Conservation (phyloP, 2,797 vertebrate genomes). For the Pseudochirops corinnae region DNA sequence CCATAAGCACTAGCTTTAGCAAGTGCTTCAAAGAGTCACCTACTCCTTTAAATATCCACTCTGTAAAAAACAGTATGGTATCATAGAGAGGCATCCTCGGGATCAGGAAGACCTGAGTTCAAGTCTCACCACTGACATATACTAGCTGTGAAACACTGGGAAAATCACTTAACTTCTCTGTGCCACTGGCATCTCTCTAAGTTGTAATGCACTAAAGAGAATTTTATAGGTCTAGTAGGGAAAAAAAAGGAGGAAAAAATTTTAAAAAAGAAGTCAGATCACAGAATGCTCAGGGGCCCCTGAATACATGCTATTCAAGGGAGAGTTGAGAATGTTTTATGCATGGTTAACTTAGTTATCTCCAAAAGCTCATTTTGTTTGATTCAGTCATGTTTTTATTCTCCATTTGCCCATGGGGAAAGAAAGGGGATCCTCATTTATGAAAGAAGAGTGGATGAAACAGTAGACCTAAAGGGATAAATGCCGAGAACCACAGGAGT, state of each 20-base stretch:
- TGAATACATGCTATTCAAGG: constrained; percentile 38
- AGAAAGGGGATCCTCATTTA: constrained; percentile 44
- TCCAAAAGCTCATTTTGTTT: constrained; percentile 46
- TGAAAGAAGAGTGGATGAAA: constrained; percentile 23
- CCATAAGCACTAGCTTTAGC: background rate
- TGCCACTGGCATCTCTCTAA: background rate
- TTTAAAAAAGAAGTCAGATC: background rate
- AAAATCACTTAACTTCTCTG: background rate
- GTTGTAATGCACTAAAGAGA: background rate
- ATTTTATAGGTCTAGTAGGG: background rate
- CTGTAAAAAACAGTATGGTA: background rate
- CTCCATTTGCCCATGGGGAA: constrained; percentile 31
- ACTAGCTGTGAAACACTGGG: background rate
- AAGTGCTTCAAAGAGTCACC: background rate
- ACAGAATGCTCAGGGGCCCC: background rate
- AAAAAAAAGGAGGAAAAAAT: background rate
- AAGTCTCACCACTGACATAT: background rate
- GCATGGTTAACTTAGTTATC: constrained; percentile 31
- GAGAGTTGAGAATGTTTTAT: constrained; percentile 30
- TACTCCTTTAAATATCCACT: constrained; percentile 16
- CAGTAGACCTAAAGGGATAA: constrained; percentile 28
- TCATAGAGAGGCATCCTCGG: background rate
- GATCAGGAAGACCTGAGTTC: background rate
- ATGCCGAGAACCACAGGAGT: background rate
- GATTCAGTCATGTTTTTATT: constrained; percentile 1